Percentiles rank a stretch among this genome's conserved stretches.
Evolutionary conservation across 2,797 vertebrate genomes (phyloP).

Genomic region (Pseudomugil gertrudae): DNA sequence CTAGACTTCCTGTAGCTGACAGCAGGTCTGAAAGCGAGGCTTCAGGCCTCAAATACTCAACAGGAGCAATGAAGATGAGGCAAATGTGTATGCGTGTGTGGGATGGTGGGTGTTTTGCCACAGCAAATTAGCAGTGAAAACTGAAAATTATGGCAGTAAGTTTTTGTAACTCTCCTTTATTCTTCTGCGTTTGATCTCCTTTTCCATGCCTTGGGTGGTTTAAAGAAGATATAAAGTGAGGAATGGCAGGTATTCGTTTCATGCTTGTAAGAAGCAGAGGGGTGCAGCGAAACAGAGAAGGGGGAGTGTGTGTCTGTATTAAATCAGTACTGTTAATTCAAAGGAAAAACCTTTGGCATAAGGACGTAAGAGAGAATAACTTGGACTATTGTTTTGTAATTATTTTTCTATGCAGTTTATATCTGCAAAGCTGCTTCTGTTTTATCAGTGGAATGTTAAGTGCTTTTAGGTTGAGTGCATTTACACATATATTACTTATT

Average conservation of each 20-base stretch:
- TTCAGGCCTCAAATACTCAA: slow-evolving; percentile 36
- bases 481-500: not conserved
- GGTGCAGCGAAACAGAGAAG: slow-evolving; percentile 13
- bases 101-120: slow-evolving; percentile 20
- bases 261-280: slow-evolving; percentile 27
- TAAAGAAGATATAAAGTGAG: slow-evolving; percentile 34
- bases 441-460: not conserved
- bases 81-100: not conserved
- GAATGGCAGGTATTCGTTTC: slow-evolving; percentile 55
- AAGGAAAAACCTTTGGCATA: not conserved
- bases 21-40: slow-evolving; percentile 55
- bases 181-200: slow-evolving; percentile 25
- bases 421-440: not conserved
- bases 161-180: slow-evolving; percentile 40
- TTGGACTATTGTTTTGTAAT: too few relatives aligned
- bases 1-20: slow-evolving; percentile 66
- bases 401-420: not conserved
- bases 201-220: slow-evolving; percentile 10
- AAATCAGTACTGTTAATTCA: not conserved
- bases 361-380: too few relatives aligned
- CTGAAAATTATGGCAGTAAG: slow-evolving; percentile 53
- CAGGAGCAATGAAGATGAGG: slow-evolving; percentile 39
- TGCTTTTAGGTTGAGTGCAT: not conserved
- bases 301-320: slow-evolving; percentile 3
- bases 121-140: slow-evolving; percentile 65